These are phyloP conservation scores for Phyllotreta cruciferae DNA, from an alignment of 2,888 invertebrate genomes.

Conservation along the genomic window DNA sequence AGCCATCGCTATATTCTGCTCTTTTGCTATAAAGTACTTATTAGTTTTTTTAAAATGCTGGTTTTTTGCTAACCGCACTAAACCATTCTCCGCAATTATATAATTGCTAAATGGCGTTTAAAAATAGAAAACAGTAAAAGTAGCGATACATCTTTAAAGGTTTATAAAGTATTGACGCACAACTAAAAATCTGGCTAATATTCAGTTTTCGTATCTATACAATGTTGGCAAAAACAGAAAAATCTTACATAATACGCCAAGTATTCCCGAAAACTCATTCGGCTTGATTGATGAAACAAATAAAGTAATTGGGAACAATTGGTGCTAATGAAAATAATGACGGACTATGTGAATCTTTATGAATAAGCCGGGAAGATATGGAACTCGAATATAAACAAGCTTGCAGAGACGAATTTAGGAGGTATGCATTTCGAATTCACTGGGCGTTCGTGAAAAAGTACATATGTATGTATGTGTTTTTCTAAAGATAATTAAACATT, in stretches of 20 bases:
- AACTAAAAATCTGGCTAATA: slow-evolving; percentile 14
- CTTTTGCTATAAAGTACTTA: background rate
- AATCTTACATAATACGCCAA: slow-evolving; percentile 21
- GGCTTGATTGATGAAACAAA: slow-evolving; percentile 15
- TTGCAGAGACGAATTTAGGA: slow-evolving; percentile 2
- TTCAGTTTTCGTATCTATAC: slow-evolving; percentile 21
- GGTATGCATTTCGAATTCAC: background rate
- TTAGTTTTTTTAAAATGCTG: background rate
- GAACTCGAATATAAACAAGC: slow-evolving; percentile 4
- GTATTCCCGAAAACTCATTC: background rate
- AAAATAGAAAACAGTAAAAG: slow-evolving; percentile 18
- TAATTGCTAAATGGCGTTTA: background rate
- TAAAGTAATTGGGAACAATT: slow-evolving; percentile 22
- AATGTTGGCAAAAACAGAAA: slow-evolving; percentile 31
- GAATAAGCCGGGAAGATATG: slow-evolving; percentile 11
- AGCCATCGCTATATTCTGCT: no score
- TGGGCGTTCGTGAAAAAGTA: background rate
- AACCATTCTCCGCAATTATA: slow-evolving; percentile 1
- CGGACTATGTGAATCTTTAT: background rate
- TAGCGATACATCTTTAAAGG: slow-evolving; percentile 6
- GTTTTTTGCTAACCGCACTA: background rate
- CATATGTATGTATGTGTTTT: background rate
- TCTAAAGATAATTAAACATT: slow-evolving; percentile 3
- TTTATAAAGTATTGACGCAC: slow-evolving; percentile 12
- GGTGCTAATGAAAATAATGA: slow-evolving; percentile 9